These are phyloP conservation scores for Mantis religiosa DNA, from an alignment of 2,888 invertebrate species.

Conservation along the genomic window DNA sequence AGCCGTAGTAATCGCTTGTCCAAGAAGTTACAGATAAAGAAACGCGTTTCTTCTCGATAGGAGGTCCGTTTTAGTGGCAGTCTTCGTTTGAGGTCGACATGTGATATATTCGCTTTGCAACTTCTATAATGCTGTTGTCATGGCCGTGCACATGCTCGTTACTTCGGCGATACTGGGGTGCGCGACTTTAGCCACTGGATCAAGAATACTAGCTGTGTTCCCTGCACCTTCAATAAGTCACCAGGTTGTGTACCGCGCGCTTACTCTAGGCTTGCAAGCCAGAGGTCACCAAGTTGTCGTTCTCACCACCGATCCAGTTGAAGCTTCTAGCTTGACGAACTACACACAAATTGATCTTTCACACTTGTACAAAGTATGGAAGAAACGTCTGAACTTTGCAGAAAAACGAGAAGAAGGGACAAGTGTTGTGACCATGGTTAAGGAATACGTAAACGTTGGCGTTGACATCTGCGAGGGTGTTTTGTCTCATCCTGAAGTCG, in stretches of 20 bases:
- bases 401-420: not conserved
- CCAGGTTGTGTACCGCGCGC: conserved; percentile 45
- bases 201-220: conserved; percentile 45
- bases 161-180: not conserved
- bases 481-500: not conserved
- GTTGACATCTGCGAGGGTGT: conserved; percentile 14
- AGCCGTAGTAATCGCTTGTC: no score
- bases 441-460: not conserved
- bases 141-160: not conserved
- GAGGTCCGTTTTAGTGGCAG: no score
- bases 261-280: conserved; percentile 45
- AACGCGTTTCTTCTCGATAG: no score
- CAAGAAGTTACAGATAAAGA: no score
- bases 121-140: no score
- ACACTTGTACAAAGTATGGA: not conserved
- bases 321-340: not conserved
- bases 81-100: no score
- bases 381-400: not conserved
- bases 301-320: conserved; percentile 45
- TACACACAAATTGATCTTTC: conserved; percentile 22
- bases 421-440: not conserved
- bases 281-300: conserved; percentile 49
- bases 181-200: conserved; percentile 32
- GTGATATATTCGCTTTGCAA: no score
- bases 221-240: conserved; percentile 49